These are phyloP conservation scores for Cosmorhoe ocellata DNA, from an alignment of 2,888 invertebrate genomes.

Conservation along the genomic window DNA sequence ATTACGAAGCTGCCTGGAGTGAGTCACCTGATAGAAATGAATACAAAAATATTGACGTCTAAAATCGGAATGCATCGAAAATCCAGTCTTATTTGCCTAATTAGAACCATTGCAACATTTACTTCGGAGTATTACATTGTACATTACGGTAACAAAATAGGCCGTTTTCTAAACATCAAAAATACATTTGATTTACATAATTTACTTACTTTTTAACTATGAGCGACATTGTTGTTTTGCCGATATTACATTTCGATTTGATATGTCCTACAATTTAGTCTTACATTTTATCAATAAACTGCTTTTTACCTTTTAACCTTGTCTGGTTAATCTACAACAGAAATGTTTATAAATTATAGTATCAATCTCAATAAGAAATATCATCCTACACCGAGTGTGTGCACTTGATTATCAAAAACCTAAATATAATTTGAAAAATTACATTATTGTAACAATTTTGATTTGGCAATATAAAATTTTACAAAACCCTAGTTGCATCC, in stretches of 20 bases:
- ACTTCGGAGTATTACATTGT: constrained; percentile 38
- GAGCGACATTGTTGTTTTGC: constrained; percentile 42
- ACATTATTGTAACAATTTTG: constrained; percentile 26
- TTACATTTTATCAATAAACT: constrained; percentile 28
- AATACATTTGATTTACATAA: constrained; percentile 49
- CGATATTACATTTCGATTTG: constrained; percentile 38
- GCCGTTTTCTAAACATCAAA: constrained; percentile 50
- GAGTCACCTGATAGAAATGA: constrained; percentile 26
- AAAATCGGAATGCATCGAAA: constrained; percentile 45
- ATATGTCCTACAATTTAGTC: constrained; percentile 39
- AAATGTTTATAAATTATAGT: constrained; percentile 21
- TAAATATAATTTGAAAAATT: constrained; percentile 7
- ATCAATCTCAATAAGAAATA: constrained; percentile 10
- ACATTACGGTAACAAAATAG: constrained; percentile 36
- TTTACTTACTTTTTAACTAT: constrained; percentile 31
- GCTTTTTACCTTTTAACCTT: constrained; percentile 15
- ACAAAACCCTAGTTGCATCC: constrained; percentile 19
- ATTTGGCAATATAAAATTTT: constrained; percentile 12
- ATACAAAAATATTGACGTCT: constrained; percentile 51
- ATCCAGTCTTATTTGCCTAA: constrained; percentile 44
- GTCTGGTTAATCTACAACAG: constrained; percentile 28
- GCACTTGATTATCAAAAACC: constrained; percentile 18
- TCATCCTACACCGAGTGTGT: constrained; percentile 17
- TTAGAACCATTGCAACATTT: constrained; percentile 40
- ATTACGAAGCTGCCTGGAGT: constrained; percentile 32